Evolutionary conservation across 1,140 invertebrate species (phyloP), one percentile per base, ranked within the genome.

Genomic region (Aphis craccivora): DNA sequence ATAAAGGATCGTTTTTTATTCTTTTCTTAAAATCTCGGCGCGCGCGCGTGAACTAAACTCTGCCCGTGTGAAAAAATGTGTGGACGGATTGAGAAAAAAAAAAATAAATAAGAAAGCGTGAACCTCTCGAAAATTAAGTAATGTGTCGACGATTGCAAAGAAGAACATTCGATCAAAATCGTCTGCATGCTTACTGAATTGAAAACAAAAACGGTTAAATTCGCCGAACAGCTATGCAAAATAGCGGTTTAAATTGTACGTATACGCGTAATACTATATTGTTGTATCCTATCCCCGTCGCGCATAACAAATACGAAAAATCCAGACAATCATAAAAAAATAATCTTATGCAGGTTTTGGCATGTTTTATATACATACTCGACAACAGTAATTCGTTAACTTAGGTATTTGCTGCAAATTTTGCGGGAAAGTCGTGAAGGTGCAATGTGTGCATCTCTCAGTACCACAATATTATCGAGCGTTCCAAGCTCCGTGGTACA

Each of bases 101-200:
- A n/a, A n/a, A 43, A 48, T 53, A 60, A 90, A 90, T 60, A 90
- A 90, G 88, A 90, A 90, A 90, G 88, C 88, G 88, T 90, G 88
- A 90, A 90, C 88, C 37, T 37, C 25, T 90, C 23, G 53, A 90
- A 60, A 90, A 90, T 90, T 90, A 55, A 90, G 53, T 90, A 90
- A 90, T 40, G 88, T 60, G 88, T 60, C n/a, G 83, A 40, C 83
- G 83, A 76, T 76, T 14, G n/a, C 35, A 5, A 14, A 90, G 48
- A 90, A 55, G 53, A 55, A 90, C 88, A 55, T 90, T 55, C 88
- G 37, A 60, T 60, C 88, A 37, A 60, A 90, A 60, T 40, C 25
- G 51, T 30, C 22, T 43, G 88, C 88, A 60, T 40, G 88, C 53
- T 90, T 60, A 60, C 88, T 55, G 88, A 90, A 37, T 60, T 55